Conservation (phyloP, 1,140 invertebrate species). For the Berghia stephanieae region DNA sequence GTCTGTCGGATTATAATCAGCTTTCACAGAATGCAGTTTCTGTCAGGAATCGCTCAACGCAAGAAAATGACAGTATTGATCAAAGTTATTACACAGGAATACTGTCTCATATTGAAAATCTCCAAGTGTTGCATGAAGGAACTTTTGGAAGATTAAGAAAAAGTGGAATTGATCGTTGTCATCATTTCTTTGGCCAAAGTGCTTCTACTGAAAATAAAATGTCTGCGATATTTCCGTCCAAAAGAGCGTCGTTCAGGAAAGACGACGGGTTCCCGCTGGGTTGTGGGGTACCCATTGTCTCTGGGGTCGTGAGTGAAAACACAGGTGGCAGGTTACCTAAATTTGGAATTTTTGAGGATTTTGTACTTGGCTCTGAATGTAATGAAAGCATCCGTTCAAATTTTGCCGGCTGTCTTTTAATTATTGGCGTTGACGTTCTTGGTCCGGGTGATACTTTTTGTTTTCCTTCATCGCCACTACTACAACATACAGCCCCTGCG, state of each 20-base stretch:
- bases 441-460: no score
- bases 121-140: no score
- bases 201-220: constrained; percentile 49
- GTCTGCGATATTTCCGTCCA: constrained; percentile 48
- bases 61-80: no score
- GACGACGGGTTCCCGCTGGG: constrained; percentile 14
- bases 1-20: no score
- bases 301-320: neutral
- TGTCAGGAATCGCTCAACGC: neutral
- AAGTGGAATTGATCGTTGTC: neutral
- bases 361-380: constrained; percentile 3
- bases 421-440: no score
- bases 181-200: constrained; percentile 46
- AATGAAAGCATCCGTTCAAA: constrained; percentile 14
- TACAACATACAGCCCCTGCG: no score
- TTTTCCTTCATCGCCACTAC: no score
- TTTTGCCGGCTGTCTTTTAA: neutral
- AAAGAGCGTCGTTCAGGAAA: constrained; percentile 43
- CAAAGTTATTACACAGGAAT: no score
- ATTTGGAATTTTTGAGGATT: neutral
- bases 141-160: no score
- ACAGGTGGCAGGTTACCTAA: neutral
- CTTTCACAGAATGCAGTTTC: no score
- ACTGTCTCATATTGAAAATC: no score
- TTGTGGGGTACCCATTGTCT: neutral